phyloP scores from a whole-genome alignment of 2,888 invertebrate genomes.

The Eilema sororculum region DNA sequence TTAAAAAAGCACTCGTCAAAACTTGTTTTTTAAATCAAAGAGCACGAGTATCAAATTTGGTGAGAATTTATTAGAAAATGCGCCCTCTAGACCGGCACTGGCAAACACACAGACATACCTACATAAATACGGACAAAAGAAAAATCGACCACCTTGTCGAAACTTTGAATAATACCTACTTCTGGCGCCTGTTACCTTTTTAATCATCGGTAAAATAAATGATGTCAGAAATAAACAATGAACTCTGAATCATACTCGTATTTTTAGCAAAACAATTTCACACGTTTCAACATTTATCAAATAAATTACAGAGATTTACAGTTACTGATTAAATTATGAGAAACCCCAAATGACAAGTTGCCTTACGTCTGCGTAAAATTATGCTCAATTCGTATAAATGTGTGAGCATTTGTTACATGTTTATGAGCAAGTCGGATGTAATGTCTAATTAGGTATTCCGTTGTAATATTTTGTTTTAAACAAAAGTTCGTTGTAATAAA shows the following conservation, averaged over 20 bases:
- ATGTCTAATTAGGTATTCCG: neutral
- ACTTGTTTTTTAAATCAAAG: too few species aligned
- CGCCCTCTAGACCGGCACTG: too few species aligned
- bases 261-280: neutral
- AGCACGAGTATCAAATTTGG: too few species aligned
- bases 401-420: neutral
- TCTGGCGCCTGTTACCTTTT: neutral
- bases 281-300: neutral
- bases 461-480: neutral
- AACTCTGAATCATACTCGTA: neutral
- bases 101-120: too few species aligned
- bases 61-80: too few species aligned
- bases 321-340: conserved; percentile 7
- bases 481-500: too few species aligned
- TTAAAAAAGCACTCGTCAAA: too few species aligned
- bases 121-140: too few species aligned
- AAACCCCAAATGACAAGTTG: conserved; percentile 8
- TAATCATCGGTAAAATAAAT: neutral
- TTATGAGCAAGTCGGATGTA: neutral
- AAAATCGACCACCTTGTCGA: too few species aligned
- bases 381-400: neutral
- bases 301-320: conserved; percentile 14
- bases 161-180: neutral
- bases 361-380: neutral
- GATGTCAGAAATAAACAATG: neutral